Base-by-base conservation (phyloP, 2,888 invertebrate genomes). In the Phortica magna region DNA sequence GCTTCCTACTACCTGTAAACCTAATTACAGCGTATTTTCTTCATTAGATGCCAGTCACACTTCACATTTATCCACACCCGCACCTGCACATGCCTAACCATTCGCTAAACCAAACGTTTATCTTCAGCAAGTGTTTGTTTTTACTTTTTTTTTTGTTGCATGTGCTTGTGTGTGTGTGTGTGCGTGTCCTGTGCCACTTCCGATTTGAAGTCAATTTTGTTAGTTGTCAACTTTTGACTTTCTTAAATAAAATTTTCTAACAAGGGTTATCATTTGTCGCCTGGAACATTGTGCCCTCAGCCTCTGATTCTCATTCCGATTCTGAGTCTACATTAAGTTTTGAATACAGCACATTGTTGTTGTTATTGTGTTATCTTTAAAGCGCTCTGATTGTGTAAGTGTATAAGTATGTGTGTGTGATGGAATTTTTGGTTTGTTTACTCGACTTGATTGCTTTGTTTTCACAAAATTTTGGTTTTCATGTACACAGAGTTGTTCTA, bases 371-470 rank as follows among this genome's bases (percentile, higher is more conserved):
- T 31, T 31, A 31, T 31, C 31, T 31, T 31, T 31, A 31, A 31
- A 31, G 31, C 31, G 31, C 31, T 31, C 31, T 31, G 31, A 31
- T 31, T 31, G 31, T 31, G 31, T 31, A 31, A 31, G 31, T 31
- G 31, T 31, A 31, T 31, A 4, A 31, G 31, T 31, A 4, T 31
- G 31, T 31, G 41, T 67, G n/a, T 42, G n/a, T n/a, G 17, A 10
- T 67, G 39, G 2, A 17, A 42, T 68, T 68, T 68, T 68, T 74
- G 76, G 85, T 87, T 87, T 87, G 85, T 87, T 87, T 86, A 88
- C 85, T 79, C 84, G 79, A 82, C 84, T 80, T 86, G 87, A 87
- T 88, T 88, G 87, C 87, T 87, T 87, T 88, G 86, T 88, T 87
- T 87, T 85, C 79, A 70, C 85, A 82, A 75, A 80, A 83, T 83